A percentile compares a stretch with the other conserved stretches of the same genome.
These are phyloP conservation scores for Phodopus roborovskii DNA, from an alignment of 2,113 vertebrate species.

Conservation along the genomic window DNA sequence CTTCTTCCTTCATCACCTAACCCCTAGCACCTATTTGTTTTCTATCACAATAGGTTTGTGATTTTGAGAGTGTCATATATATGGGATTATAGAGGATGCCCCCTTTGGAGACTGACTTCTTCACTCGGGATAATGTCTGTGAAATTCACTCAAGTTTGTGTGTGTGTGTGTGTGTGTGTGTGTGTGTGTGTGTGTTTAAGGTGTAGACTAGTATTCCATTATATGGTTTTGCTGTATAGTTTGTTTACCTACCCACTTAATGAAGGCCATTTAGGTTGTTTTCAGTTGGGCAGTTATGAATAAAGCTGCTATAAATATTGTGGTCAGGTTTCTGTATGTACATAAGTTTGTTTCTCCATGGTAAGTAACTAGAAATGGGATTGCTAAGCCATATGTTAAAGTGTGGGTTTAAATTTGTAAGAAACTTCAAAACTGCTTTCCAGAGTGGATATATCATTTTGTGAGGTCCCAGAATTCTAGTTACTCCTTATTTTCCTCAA, in stretches of 20 bases:
- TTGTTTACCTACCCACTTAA: not conserved
- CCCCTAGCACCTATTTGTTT: not conserved
- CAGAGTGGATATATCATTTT: not conserved
- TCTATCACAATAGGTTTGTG: not conserved
- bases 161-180: too few relatives aligned
- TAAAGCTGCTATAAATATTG: not conserved
- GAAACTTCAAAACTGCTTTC: not conserved
- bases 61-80: not conserved
- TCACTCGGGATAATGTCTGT: not conserved
- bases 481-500: not conserved
- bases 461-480: not conserved
- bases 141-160: not conserved
- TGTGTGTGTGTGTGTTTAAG: not conserved
- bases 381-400: not conserved
- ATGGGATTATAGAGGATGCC: not conserved
- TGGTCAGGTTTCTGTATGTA: not conserved
- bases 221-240: not conserved
- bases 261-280: slow-evolving; percentile 23
- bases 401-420: not conserved
- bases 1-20: not conserved
- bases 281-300: not conserved
- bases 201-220: not conserved
- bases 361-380: not conserved
- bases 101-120: not conserved
- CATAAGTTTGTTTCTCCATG: slow-evolving; percentile 1